A percentile compares a stretch with the other conserved stretches of the same genome.
phyloP scores from a whole-genome alignment of 37 sponge, comb jelly and placozoan species.

The Axinella damicornis region DNA sequence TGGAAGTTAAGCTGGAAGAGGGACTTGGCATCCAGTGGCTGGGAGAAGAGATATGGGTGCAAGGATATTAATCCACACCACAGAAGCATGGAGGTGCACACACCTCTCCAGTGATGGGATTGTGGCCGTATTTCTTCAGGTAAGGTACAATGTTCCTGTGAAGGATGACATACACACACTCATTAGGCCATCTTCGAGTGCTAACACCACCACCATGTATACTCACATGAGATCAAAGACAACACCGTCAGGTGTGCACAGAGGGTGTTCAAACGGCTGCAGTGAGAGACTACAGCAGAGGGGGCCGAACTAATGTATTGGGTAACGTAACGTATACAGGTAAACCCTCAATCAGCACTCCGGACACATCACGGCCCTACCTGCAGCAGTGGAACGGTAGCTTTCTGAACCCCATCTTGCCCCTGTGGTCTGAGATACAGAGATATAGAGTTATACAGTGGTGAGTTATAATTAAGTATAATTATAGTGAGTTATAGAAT shows the following conservation, averaged over 20 bases:
- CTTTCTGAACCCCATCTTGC: conserved; percentile 65
- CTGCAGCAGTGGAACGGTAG: conserved; percentile 96
- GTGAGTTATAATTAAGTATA: no score
- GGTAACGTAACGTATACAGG: not conserved
- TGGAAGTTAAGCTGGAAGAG: conserved; percentile 90
- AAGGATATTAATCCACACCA: conserved; percentile 12
- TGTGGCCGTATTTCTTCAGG: conserved; percentile 85
- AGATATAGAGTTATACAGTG: no score
- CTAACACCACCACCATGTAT: not conserved
- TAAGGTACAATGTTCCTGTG: conserved; percentile 86
- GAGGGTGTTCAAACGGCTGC: conserved; percentile 94
- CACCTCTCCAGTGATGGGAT: conserved; percentile 93
- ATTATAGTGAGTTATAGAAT: no score
- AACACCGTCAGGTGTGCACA: conserved; percentile 87
- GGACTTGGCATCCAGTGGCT: conserved; percentile 87
- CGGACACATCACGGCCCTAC: not conserved
- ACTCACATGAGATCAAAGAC: conserved; percentile 90
- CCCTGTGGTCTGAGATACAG: not conserved
- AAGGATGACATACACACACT: conserved; percentile 23
- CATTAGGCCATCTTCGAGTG: not conserved
- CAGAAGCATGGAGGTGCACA: not conserved
- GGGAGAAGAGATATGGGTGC: not conserved
- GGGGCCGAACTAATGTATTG: not conserved
- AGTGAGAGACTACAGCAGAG: conserved; percentile 77
- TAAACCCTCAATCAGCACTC: not conserved